phyloP scores from a whole-genome alignment of 1,140 invertebrate genomes.

The Diplogasteroides magnus region DNA sequence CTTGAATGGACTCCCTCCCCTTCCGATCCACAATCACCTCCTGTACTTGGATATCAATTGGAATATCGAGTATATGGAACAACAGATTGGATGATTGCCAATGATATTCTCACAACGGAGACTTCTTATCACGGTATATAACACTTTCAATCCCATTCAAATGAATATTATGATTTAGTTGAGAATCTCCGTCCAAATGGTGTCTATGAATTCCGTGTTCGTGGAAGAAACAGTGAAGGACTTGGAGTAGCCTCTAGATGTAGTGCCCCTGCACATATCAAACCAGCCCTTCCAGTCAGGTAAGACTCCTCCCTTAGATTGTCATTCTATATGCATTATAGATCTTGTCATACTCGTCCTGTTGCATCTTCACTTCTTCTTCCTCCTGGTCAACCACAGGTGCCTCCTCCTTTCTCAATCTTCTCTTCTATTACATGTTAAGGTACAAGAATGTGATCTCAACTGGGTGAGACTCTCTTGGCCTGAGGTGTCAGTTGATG shows the following conservation, averaged over 20 bases:
- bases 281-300: conserved; percentile 36
- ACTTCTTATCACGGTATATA: conserved; percentile 10
- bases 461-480: conserved; percentile 47
- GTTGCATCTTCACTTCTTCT: background rate
- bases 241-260: conserved; percentile 43
- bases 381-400: conserved; percentile 15
- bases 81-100: conserved; percentile 37
- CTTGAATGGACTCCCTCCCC: conserved; percentile 45
- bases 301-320: no score
- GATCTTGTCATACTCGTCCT: no score
- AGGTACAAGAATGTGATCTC: conserved; percentile 36
- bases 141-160: background rate
- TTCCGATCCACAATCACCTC: conserved; percentile 5
- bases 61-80: conserved; percentile 40
- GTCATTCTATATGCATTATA: no score
- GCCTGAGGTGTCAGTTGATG: conserved; percentile 25
- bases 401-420: no score
- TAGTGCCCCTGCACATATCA: conserved; percentile 44
- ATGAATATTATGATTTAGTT: conserved; percentile 31
- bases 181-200: conserved; percentile 49
- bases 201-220: conserved; percentile 52
- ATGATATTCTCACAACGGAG: conserved; percentile 34
- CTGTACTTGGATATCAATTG: conserved; percentile 22
- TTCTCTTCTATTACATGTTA: conserved; percentile 5
- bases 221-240: conserved; percentile 45